Base-by-base conservation (phyloP, 2,888 invertebrate genomes). In the Cinara cedri region DNA sequence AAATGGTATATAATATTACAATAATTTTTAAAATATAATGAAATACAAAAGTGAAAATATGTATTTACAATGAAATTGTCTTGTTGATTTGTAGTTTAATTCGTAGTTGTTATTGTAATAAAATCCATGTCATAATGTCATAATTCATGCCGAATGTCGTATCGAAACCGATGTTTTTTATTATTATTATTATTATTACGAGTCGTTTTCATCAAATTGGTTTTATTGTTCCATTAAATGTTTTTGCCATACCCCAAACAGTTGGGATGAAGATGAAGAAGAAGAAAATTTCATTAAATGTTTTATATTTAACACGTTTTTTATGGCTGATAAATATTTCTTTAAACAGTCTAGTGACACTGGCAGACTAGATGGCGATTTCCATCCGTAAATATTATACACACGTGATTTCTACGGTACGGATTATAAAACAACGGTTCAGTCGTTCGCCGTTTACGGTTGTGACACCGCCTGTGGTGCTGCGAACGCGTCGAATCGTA, bases 361-460 rank as follows among this genome's bases (percentile, higher is more conserved):
- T 26, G 82, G 81, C 21, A 83, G 84, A 11, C 83, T 83, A 54
- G 82, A 74, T 51, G 81, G 72, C 54, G 51, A 65, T 68, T 26
- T 49, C 19, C 19, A 46, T 72, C 14, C 14, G 19, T 34, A 6
- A 34, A 34, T 6, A 6, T 10, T 9, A 8, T 21, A 8, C 42
- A 42, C 55, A 2, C 42, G 11, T 42, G 6, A 10, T 14, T 14
- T 54, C 0, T 9, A 4, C 49, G 51, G n/a, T 26, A 34, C n/a
- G 13, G 14, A 51, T 26, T 9, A 21, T 6, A 49, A 66, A 10
- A 21, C 42, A 51, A 3, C 34, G n/a, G 16, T 72, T 78, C 60
- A 65, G 49, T 60, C 65, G 70, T 66, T 66, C 21, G 54, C 16
- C 3, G 71, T 72, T n/a, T 68, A 78, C 16, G 62, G 74, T 63